Percentiles rank a stretch among this genome's conserved stretches.
These are phyloP conservation scores for Orthosia cruda DNA, from an alignment of 2,888 invertebrate genomes.

Conservation along the genomic window DNA sequence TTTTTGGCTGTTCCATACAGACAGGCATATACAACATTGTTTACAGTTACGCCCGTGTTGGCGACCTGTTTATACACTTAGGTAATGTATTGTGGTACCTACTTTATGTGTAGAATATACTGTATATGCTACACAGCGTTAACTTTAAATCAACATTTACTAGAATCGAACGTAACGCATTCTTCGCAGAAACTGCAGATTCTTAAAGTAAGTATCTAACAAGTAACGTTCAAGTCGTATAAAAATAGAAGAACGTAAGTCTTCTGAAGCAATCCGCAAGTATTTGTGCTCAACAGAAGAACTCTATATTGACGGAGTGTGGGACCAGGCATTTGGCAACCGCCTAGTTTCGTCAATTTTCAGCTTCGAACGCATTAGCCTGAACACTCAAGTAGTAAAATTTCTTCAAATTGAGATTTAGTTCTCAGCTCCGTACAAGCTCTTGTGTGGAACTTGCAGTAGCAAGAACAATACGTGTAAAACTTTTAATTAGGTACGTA, in stretches of 20 bases:
- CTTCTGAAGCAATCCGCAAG: neutral
- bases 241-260: constrained; percentile 19
- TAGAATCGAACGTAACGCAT: no score
- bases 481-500: constrained; percentile 51
- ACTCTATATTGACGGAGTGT: neutral
- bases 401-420: constrained; percentile 61
- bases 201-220: no score
- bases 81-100: neutral
- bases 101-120: neutral
- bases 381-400: constrained; percentile 45
- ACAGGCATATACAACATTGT: neutral
- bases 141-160: no score
- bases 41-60: no score
- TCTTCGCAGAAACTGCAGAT: no score
- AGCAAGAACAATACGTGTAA: constrained; percentile 30
- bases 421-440: constrained; percentile 26
- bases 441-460: constrained; percentile 41
- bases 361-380: constrained; percentile 33
- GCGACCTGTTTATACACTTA: neutral
- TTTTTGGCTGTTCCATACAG: neutral
- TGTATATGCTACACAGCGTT: neutral
- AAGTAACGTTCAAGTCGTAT: neutral
- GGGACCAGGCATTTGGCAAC: constrained; percentile 15
- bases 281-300: constrained; percentile 1
- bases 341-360: constrained; percentile 7